Base-by-base conservation (phyloP, 2,113 vertebrate species). In the Drymodes brunneopygia region DNA sequence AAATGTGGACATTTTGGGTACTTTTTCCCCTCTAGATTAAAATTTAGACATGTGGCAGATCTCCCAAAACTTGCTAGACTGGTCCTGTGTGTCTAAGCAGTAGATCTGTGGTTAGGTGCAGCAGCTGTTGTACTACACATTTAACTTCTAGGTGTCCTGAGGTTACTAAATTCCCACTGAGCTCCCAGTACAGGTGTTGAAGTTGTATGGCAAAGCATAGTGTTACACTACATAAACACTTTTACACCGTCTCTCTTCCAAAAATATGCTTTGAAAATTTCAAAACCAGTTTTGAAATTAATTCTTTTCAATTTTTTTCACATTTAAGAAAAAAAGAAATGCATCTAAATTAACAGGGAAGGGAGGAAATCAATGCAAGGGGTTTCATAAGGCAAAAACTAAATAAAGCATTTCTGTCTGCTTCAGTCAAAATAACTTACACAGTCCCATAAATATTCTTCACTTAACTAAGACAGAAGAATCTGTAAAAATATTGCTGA, bases 251-350 rank as follows among this genome's bases (percentile, higher is more conserved):
- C 7, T 87, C 5, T 42, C 47, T 50, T 67, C 54, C 9, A 58
- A 81, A 85, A 78, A 70, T 7, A 12, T 9, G 16, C 38, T 44
- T 54, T 48, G 19, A 62, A 74, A 57, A 29, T 51, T n/a, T 85
- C 51, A 48, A 66, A 84, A 78, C 5, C 8, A 14, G 6, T 40
- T 78, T 35, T 65, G 38, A 62, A 74, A n/a, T 16, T 12, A 12
- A 3, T 11, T 57, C 18, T 64, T 57, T 45, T 1, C 2, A 6
- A 4, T 4, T 38, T 5, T 12, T 20, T 13, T 35, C 8, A 9
- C 15, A 16, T 56, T 20, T 40, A 50, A 48, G 51, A 38, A n/a
- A 50, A n/a, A 16, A 25, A 14, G 16, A 86, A 81, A 19, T 24
- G 2, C 10, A 23, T 53, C 38, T 82, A 35, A 75, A 62, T 69